Evolutionary conservation across 1,140 invertebrate species (phyloP).

Genomic region (Caerostris darwini): DNA sequence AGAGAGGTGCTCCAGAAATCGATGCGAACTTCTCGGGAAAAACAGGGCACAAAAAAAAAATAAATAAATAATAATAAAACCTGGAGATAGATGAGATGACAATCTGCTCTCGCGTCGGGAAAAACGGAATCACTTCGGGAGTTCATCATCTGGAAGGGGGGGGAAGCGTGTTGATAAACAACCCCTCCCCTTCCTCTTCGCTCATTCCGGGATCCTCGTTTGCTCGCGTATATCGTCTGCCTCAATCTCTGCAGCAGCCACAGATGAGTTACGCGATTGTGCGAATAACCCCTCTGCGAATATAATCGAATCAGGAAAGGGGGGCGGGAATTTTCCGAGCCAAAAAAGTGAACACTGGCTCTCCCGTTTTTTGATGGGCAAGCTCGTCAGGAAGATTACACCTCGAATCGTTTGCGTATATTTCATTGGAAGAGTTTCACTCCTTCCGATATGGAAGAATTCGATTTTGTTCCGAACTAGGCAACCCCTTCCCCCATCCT

Average conservation of each 20-base stretch:
- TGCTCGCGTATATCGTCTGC: slow-evolving; percentile 18
- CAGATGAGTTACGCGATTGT: slow-evolving; percentile 42
- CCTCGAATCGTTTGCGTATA: not conserved
- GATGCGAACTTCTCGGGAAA: not conserved
- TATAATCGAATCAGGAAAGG: not conserved
- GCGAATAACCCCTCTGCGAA: slow-evolving; percentile 10
- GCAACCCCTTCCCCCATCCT: not conserved
- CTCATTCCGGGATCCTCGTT: not conserved
- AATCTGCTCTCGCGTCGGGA: slow-evolving; percentile 33
- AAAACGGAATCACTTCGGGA: slow-evolving; percentile 39
- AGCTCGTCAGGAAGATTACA: not conserved
- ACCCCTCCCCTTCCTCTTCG: not conserved
- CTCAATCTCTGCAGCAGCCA: slow-evolving; percentile 32
- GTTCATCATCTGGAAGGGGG: slow-evolving; percentile 28
- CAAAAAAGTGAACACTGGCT: not conserved
- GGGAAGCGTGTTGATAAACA: not conserved
- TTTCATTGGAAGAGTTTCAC: slow-evolving; percentile 10
- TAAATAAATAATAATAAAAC: not conserved
- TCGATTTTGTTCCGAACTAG: not conserved
- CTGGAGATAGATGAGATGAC: not conserved
- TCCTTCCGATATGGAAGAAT: not conserved
- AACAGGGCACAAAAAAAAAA: not conserved
- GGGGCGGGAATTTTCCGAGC: not conserved
- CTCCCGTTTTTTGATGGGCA: slow-evolving; percentile 12
- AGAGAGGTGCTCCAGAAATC: not conserved